Percentiles rank a stretch among this genome's conserved stretches.
These are phyloP conservation scores for Leptinotarsa texana DNA, from an alignment of 1,140 invertebrate species.

Conservation along the genomic window DNA sequence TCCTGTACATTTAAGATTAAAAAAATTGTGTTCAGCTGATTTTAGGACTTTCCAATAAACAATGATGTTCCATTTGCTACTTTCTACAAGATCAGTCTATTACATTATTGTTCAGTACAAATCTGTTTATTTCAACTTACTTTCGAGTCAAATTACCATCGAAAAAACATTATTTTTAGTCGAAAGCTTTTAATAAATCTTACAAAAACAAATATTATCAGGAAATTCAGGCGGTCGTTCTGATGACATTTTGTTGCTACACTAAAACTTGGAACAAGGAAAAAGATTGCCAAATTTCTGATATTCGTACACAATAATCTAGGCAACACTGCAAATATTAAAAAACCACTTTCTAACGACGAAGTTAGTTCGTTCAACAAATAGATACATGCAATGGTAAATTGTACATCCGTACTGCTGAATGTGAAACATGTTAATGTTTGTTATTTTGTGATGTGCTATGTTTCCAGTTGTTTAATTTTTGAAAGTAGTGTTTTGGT, in stretches of 20 bases:
- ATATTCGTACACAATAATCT: no score
- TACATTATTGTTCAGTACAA: neutral
- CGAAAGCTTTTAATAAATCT: neutral
- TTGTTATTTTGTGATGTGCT: no score
- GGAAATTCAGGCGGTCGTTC: conserved; percentile 11
- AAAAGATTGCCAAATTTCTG: conserved; percentile 7
- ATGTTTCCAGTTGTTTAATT: no score
- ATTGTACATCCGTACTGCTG: no score
- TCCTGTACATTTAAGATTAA: neutral
- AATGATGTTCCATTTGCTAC: neutral
- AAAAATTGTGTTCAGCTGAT: neutral
- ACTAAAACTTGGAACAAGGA: neutral
- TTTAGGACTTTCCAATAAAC: conserved; percentile 1
- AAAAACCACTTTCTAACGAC: no score
- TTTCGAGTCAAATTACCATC: conserved; percentile 10
- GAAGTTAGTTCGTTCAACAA: no score
- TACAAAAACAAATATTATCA: neutral
- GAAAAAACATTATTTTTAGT: conserved; percentile 7
- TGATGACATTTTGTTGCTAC: conserved; percentile 15
- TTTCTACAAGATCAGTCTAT: neutral
- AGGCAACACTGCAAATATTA: no score
- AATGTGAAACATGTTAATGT: no score
- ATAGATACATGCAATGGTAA: no score
- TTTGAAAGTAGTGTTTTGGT: no score
- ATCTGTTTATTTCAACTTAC: neutral